A percentile compares a stretch with the other conserved stretches of the same genome.
These are phyloP conservation scores for Gila robusta DNA, from an alignment of 2,797 vertebrate genomes.

Conservation along the genomic window DNA sequence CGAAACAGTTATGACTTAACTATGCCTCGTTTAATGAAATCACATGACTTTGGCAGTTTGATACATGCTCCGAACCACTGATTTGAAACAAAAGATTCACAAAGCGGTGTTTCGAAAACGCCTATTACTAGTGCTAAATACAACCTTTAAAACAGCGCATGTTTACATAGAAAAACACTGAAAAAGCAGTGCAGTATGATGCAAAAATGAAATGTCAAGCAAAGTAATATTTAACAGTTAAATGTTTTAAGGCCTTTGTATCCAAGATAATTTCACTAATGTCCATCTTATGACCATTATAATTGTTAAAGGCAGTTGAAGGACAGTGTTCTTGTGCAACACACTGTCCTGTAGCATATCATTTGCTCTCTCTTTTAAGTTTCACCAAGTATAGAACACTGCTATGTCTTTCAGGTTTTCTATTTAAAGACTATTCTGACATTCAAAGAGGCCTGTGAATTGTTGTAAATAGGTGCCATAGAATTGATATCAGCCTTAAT, in stretches of 20 bases:
- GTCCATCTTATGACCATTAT: background rate
- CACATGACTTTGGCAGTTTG: background rate
- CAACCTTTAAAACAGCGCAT: background rate
- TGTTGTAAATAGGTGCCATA: slow-evolving; percentile 4
- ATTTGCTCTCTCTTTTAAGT: background rate
- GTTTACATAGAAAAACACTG: background rate
- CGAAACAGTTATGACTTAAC: background rate
- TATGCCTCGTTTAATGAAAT: background rate
- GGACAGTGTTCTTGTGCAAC: background rate
- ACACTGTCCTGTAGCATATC: background rate
- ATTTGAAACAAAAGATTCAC: too few relatives aligned
- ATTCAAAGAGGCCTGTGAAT: background rate
- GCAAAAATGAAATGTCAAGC: background rate
- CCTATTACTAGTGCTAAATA: background rate
- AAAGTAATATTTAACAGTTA: background rate
- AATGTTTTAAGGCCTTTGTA: background rate
- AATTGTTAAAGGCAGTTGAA: background rate
- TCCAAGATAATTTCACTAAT: background rate
- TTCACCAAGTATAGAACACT: background rate
- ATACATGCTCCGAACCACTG: background rate
- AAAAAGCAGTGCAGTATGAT: background rate
- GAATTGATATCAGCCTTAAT: background rate
- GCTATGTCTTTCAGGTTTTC: background rate
- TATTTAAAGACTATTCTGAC: slow-evolving; percentile 27
- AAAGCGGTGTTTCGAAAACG: background rate